These are phyloP conservation scores for Acropternis orthonyx DNA, from an alignment of 2,797 vertebrate species.

Conservation along the genomic window DNA sequence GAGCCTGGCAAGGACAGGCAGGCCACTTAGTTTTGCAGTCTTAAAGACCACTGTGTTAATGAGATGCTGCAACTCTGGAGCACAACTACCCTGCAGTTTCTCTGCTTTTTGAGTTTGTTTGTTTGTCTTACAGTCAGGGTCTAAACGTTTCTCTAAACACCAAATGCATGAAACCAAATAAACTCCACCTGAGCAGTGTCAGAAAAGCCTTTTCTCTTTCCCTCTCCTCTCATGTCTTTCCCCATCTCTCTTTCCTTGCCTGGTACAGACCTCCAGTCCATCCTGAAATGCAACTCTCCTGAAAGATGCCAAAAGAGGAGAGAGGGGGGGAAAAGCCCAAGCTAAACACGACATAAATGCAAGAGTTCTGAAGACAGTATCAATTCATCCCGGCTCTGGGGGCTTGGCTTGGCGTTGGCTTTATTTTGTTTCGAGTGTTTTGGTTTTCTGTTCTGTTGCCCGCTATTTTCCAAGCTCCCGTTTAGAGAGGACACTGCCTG, in stretches of 20 bases:
- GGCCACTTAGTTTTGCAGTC: constrained; percentile 28
- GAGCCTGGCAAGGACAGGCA: constrained; percentile 2
- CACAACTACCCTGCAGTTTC: neutral
- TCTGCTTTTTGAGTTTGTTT: constrained; percentile 26
- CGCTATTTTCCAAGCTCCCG: constrained; percentile 19
- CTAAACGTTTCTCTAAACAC: constrained; percentile 17
- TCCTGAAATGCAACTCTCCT: constrained; percentile 15
- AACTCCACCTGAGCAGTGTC: constrained; percentile 19
- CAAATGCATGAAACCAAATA: constrained; percentile 34
- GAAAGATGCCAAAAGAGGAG: neutral
- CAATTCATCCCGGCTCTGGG: neutral
- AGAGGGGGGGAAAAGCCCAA: neutral
- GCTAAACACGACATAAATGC: neutral
- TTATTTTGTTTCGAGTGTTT: neutral
- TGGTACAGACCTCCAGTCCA: neutral
- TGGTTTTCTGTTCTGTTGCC: neutral
- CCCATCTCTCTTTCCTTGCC: neutral
- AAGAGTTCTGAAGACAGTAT: constrained; percentile 14
- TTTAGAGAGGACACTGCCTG: neutral
- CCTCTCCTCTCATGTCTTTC: neutral
- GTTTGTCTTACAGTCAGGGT: constrained; percentile 23
- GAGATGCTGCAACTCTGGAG: constrained; percentile 9
- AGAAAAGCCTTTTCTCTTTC: neutral
- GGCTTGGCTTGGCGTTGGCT: neutral
- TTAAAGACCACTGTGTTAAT: neutral